Evolutionary conservation across 1,140 invertebrate species (phyloP), one percentile per base, ranked within the genome.

Genomic region (Dendrolimus kikuchii): DNA sequence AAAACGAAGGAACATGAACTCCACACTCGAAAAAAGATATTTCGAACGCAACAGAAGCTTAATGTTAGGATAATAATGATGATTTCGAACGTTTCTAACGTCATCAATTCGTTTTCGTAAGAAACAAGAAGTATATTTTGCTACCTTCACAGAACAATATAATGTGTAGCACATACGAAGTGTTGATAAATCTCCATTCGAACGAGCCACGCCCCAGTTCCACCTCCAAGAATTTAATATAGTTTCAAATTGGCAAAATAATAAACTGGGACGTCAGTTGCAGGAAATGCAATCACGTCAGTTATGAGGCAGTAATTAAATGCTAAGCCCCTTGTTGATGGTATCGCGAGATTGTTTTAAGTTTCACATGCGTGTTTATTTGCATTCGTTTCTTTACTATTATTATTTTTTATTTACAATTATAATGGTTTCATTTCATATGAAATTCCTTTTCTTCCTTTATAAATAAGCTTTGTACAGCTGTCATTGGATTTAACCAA

Each of bases 281-380:
- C 73, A 78, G 81, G 70, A 80, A 82, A 78, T 73, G 79, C 79
- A 81, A 82, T 82, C 77, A 81, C 66, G 70, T 67, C 75, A 68
- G 68, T 68, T 69, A 67, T 71, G 65, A 62, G 57, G 54, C 37
- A 57, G 66, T 78, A 81, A 83, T 79, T 74, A 79, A 81, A 81
- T 74, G 64, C 71, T 65, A 70, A 67, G 61, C 63, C 59, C 44
- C 57, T 59, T 62, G 63, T 60, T 64, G 57, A 37, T 46, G 45
- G 36, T 5, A 10, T 5, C 43, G 43, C n/a, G 43, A 45, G n/a
- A 45, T 2, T 5, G 6, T 7, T 45, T n/a, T 10, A 5, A 45
- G 43, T n/a, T 45, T 45, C 23, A n/a, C n/a, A 45, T 45, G 23
- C 43, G n/a, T 5, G 43, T 8, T 45, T 45, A 45, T 45, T 45